Percentiles rank a stretch among this genome's conserved stretches.
Evolutionary conservation across 2,888 invertebrate species (phyloP).

Genomic region (Temnothorax rugatulus): DNA sequence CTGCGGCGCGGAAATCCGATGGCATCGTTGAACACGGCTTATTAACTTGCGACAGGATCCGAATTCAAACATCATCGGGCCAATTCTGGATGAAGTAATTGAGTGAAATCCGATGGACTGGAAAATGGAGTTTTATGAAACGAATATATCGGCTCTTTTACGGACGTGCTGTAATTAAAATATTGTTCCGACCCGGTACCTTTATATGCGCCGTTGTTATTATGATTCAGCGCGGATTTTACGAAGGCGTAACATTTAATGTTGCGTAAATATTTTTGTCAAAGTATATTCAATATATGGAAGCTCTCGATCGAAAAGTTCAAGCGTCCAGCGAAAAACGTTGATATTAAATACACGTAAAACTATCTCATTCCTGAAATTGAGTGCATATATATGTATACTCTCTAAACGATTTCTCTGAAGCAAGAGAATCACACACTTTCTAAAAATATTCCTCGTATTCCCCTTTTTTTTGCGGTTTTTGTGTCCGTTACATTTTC

Average conservation of each 20-base stretch:
- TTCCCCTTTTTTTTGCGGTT: not conserved
- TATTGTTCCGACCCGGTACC: constrained; percentile 37
- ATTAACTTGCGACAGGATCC: constrained; percentile 50
- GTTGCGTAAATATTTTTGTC: not conserved
- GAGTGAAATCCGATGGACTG: constrained; percentile 55
- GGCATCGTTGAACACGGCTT: constrained; percentile 52
- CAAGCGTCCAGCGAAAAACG: not conserved
- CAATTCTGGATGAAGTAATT: constrained; percentile 49
- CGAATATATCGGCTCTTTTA: constrained; percentile 38
- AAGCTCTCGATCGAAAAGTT: not conserved
- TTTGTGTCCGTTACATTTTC: not conserved
- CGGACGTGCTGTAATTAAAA: constrained; percentile 48
- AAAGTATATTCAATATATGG: not conserved
- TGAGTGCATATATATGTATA: too few relatives aligned
- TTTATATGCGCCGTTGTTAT: constrained; percentile 4
- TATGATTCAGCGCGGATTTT: constrained; percentile 13
- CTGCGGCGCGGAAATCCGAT: constrained; percentile 44
- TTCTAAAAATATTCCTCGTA: not conserved
- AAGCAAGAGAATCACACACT: not conserved
- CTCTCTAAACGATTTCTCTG: not conserved
- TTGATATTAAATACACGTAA: not conserved
- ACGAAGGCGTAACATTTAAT: constrained; percentile 10
- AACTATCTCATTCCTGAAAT: not conserved
- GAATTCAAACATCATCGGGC: constrained; percentile 49
- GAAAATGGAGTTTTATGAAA: constrained; percentile 57